Percentiles rank a stretch among this genome's conserved stretches.
These are phyloP conservation scores for Scaptomyza parva DNA, from an alignment of 2,888 invertebrate species.

Conservation along the genomic window DNA sequence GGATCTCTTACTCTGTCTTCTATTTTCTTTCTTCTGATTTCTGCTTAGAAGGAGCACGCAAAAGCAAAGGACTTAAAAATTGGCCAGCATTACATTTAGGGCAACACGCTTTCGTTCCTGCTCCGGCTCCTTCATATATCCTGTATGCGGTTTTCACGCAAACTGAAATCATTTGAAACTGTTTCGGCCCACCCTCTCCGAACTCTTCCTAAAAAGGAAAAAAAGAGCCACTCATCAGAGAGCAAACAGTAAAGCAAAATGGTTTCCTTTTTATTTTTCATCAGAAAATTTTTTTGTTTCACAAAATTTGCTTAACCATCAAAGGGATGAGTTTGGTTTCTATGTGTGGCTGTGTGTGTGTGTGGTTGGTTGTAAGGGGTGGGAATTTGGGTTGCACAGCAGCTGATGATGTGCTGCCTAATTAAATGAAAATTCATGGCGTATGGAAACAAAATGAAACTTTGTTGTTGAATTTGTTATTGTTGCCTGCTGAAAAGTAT, in stretches of 20 bases:
- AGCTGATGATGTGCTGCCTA: constrained; percentile 66
- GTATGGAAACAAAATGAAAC: constrained; percentile 61
- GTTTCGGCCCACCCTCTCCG: constrained; percentile 33
- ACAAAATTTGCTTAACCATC: constrained; percentile 70
- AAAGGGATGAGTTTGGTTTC: constrained; percentile 55
- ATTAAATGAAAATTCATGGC: constrained; percentile 80
- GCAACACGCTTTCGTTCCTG: constrained; percentile 20
- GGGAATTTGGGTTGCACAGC: constrained; percentile 17
- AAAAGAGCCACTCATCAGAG: constrained; percentile 48
- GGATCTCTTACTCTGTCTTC: constrained; percentile 15
- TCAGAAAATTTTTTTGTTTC: constrained; percentile 25
- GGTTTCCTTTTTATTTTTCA: constrained; percentile 41
- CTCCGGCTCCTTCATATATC: constrained; percentile 4
- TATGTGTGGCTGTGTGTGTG: constrained; percentile 7
- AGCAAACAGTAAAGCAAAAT: constrained; percentile 71
- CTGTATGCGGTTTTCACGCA: constrained; percentile 64
- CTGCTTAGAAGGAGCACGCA: constrained; percentile 26
- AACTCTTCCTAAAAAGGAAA: constrained; percentile 8
- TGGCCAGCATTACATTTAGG: constrained; percentile 55
- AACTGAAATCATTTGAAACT: constrained; percentile 77
- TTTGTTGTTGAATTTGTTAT: no score
- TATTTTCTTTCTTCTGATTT: constrained; percentile 15
- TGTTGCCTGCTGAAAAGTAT: constrained; percentile 56
- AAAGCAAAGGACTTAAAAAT: constrained; percentile 43
- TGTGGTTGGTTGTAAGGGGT: neutral